These are phyloP conservation scores for Patagioenas fasciata DNA, from an alignment of 2,113 vertebrate genomes.

Conservation along the genomic window DNA sequence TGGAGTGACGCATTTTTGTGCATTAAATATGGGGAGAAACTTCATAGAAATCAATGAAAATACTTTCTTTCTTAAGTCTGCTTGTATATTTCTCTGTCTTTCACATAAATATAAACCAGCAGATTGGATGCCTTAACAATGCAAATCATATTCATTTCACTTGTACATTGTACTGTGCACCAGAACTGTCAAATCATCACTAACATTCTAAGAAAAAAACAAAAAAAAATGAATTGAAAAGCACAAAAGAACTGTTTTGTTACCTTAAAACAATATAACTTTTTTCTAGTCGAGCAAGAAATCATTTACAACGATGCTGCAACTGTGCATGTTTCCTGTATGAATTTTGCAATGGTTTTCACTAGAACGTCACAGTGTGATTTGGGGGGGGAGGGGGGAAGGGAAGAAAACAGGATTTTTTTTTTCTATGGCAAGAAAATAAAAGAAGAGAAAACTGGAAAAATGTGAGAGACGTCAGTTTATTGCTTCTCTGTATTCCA, in stretches of 20 bases:
- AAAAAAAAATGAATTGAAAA: conserved; percentile 86
- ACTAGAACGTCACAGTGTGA: conserved; percentile 81
- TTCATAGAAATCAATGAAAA: conserved; percentile 87
- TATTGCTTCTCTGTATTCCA: conserved; percentile 79
- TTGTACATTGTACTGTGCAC: conserved; percentile 94
- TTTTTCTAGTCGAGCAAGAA: conserved; percentile 83
- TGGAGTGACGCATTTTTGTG: conserved; percentile 88
- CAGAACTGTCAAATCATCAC: conserved; percentile 90
- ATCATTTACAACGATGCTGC: conserved; percentile 82
- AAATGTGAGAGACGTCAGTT: conserved; percentile 77
- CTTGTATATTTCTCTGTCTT: conserved; percentile 92
- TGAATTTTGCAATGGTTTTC: conserved; percentile 81
- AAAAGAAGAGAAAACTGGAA: conserved; percentile 80
- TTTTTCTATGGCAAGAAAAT: conserved; percentile 72
- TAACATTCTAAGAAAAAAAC: conserved; percentile 86
- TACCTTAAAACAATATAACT: conserved; percentile 87
- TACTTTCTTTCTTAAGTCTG: conserved; percentile 92
- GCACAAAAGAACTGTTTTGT: conserved; percentile 95
- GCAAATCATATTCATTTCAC: conserved; percentile 97
- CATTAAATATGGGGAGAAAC: conserved; percentile 87
- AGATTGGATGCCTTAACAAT: conserved; percentile 99
- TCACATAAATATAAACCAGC: conserved; percentile 98
- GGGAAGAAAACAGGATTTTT: conserved; percentile 66
- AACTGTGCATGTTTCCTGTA: conserved; percentile 82
- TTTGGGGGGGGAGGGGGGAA: conserved; percentile 65